Percentiles rank a stretch among this genome's conserved stretches.
Conservation (phyloP, 1,140 invertebrate species). For the Caerostris extrusa region DNA sequence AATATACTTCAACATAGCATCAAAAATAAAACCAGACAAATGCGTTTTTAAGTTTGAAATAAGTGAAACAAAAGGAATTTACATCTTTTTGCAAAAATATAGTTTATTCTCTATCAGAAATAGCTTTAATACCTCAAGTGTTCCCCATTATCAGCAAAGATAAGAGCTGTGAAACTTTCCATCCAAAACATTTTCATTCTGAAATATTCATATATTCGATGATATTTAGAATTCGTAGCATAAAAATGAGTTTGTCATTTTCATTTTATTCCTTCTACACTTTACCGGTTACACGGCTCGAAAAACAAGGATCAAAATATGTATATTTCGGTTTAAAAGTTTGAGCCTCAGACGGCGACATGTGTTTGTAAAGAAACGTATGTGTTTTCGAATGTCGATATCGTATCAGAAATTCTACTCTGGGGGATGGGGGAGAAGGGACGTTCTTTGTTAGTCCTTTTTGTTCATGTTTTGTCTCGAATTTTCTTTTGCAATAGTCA, state of each 20-base stretch:
- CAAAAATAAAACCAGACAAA: too few relatives aligned
- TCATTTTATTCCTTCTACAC: background rate
- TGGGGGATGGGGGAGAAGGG: background rate
- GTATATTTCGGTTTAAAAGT: background rate
- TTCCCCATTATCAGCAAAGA: background rate
- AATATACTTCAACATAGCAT: too few relatives aligned
- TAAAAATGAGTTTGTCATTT: background rate
- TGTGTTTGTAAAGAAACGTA: background rate
- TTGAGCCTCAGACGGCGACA: background rate
- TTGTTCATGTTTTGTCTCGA: background rate
- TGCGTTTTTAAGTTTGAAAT: too few relatives aligned
- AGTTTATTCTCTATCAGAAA: background rate
- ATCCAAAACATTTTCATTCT: background rate
- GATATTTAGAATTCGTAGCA: background rate
- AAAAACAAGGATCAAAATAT: constrained; percentile 17
- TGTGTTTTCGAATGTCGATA: background rate
- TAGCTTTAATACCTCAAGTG: background rate
- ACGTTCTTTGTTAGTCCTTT: too few relatives aligned
- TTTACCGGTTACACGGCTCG: background rate
- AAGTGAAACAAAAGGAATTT: too few relatives aligned
- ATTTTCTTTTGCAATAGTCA: background rate
- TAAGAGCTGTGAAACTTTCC: background rate
- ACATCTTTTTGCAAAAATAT: background rate
- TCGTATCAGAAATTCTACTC: background rate
- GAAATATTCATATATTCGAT: background rate